Percentiles rank a stretch among this genome's conserved stretches.
phyloP scores from a whole-genome alignment of 2,888 invertebrate species.

The Phymatocera aterrima region DNA sequence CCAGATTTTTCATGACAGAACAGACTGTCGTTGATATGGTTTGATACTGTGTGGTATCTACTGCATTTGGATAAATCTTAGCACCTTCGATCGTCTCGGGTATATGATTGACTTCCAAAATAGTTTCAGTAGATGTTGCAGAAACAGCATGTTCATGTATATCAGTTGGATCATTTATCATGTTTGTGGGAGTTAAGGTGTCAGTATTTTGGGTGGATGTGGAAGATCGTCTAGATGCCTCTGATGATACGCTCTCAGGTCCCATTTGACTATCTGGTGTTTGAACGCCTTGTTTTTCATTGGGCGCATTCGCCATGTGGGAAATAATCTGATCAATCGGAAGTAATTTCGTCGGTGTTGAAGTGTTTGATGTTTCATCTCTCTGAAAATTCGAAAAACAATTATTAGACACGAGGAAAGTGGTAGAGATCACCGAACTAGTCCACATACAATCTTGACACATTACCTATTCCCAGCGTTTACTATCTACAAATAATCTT shows the following conservation, averaged over 20 bases:
- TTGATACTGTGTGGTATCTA: conserved; percentile 2
- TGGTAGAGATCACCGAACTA: neutral
- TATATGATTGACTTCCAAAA: conserved; percentile 54
- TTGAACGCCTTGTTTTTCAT: conserved; percentile 60
- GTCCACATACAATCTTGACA: conserved; percentile 27
- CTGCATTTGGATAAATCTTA: neutral
- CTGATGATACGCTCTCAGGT: conserved; percentile 45
- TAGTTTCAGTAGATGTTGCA: conserved; percentile 55
- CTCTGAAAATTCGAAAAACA: conserved; percentile 68
- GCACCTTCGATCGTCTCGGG: conserved; percentile 9
- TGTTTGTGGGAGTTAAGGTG: conserved; percentile 68
- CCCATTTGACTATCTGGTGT: conserved; percentile 59
- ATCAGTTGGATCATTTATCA: conserved; percentile 64
- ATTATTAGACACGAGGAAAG: conserved; percentile 44
- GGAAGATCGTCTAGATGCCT: conserved; percentile 68
- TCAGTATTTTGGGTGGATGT: conserved; percentile 72
- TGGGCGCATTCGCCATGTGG: conserved; percentile 66
- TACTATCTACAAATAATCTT: conserved; percentile 24
- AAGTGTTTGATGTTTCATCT: conserved; percentile 73
- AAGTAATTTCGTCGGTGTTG: conserved; percentile 70
- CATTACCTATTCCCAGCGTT: conserved; percentile 14
- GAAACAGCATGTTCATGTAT: conserved; percentile 62
- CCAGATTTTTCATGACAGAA: conserved; percentile 47
- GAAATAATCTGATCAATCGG: conserved; percentile 73
- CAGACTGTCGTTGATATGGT: neutral